These are phyloP conservation scores for Antennarius maculatus DNA, from an alignment of 2,797 vertebrate species.

Conservation along the genomic window DNA sequence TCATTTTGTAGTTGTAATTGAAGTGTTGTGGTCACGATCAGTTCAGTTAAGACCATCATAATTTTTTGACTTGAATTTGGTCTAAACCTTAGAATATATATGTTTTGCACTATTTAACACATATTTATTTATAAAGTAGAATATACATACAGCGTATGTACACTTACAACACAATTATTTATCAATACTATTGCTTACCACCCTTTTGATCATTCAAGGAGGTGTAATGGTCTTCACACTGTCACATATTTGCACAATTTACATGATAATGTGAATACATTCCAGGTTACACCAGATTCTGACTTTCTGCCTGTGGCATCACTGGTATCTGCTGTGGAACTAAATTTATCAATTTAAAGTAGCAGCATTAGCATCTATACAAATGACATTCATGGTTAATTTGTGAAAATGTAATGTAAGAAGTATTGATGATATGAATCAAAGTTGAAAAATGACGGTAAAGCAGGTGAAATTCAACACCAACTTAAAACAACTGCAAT, in stretches of 20 bases:
- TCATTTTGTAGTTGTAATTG: constrained; percentile 3
- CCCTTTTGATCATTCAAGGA: not conserved
- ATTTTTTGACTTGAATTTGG: not conserved
- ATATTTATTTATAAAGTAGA: constrained; percentile 18
- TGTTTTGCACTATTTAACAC: constrained; percentile 24
- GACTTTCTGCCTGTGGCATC: not conserved
- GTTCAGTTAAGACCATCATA: constrained; percentile 4
- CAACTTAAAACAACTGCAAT: not conserved
- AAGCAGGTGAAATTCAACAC: not conserved
- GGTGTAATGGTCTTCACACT: constrained; percentile 3
- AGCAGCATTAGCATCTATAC: not conserved
- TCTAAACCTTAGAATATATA: not conserved
- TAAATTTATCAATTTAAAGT: not conserved
- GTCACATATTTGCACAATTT: constrained; percentile 1
- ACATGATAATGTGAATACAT: not conserved
- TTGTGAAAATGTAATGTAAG: not conserved
- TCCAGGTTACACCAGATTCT: not conserved
- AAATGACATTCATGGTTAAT: not conserved
- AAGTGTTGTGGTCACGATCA: constrained; percentile 11
- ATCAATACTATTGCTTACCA: not conserved
- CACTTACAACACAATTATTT: constrained; percentile 13
- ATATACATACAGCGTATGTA: constrained; percentile 34
- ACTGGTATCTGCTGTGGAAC: not conserved
- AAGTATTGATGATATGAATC: too few relatives aligned
- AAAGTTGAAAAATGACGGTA: not conserved